Conservation (phyloP, 2,888 invertebrate species). For the Parapristionchus giblindavisi region DNA sequence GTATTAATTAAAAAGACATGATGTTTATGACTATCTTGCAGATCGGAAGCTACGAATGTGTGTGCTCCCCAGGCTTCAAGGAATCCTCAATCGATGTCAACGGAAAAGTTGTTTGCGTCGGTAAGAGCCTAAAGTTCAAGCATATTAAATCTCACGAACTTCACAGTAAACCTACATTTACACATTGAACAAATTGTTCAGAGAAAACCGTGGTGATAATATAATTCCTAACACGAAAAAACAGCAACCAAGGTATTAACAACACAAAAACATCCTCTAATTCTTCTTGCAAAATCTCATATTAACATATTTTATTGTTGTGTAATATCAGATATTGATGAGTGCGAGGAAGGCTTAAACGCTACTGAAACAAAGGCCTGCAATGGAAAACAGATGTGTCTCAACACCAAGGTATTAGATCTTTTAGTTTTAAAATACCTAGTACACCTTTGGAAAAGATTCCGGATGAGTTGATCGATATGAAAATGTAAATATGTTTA, state of each 20-base stretch:
- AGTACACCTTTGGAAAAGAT: no score
- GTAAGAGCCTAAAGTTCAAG: no score
- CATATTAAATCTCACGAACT: no score
- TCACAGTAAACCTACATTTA: no score
- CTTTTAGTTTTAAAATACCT: no score
- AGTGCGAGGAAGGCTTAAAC: slow-evolving; percentile 34
- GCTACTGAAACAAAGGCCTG: neutral
- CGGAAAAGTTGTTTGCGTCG: slow-evolving; percentile 35
- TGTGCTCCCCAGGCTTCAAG: slow-evolving; percentile 34
- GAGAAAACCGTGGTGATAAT: no score
- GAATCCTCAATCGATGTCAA: slow-evolving; percentile 5
- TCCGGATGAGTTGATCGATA: no score
- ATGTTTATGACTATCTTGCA: neutral
- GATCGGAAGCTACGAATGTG: slow-evolving; percentile 38
- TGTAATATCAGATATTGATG: slow-evolving; percentile 37
- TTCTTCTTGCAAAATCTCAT: neutral
- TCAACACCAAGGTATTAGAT: neutral
- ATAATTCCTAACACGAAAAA: no score
- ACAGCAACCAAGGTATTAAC: neutral
- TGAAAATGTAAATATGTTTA: no score
- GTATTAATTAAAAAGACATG: neutral
- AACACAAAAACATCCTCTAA: neutral
- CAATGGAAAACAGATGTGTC: neutral
- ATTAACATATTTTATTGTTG: no score
- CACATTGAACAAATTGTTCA: no score